Evolutionary conservation across 1,140 invertebrate genomes (phyloP).

Genomic region (Cylas formicarius): DNA sequence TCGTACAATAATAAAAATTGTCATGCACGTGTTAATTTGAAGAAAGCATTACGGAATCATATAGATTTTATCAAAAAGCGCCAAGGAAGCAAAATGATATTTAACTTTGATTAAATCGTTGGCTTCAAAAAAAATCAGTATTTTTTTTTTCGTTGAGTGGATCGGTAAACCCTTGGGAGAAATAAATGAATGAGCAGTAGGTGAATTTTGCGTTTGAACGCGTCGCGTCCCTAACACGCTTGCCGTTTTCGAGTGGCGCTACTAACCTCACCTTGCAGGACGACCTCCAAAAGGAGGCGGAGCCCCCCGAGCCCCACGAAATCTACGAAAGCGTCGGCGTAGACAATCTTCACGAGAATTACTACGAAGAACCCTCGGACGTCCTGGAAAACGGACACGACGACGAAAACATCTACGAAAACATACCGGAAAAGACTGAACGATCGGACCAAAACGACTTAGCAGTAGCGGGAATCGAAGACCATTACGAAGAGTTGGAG

Average conservation of each 20-base stretch:
- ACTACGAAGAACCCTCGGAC: conserved; percentile 21
- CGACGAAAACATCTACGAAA: conserved; percentile 27
- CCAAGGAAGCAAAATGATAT: no score
- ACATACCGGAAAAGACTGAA: conserved; percentile 26
- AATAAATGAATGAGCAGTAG: no score
- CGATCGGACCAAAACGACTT: conserved; percentile 22
- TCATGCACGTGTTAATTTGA: no score
- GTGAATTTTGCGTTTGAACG: no score
- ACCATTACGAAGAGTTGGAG: conserved; percentile 2
- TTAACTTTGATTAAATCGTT: no score
- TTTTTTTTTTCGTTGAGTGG: no score
- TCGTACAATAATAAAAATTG: no score
- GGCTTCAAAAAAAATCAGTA: no score
- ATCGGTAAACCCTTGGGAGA: no score
- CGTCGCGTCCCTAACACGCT: conserved; percentile 1
- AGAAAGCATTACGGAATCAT: no score
- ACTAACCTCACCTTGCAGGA: conserved; percentile 33
- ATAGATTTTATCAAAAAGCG: no score
- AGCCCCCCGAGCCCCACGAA: conserved; percentile 22
- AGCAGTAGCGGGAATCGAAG: conserved; percentile 12
- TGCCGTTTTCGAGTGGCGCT: conserved; percentile 22
- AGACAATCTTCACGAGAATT: conserved; percentile 21
- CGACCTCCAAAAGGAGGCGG: conserved; percentile 21
- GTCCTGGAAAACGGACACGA: conserved; percentile 16
- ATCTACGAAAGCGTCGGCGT: conserved; percentile 24